phyloP scores from a whole-genome alignment of 2,888 invertebrate species.

The Ditylenchus weischeri region DNA sequence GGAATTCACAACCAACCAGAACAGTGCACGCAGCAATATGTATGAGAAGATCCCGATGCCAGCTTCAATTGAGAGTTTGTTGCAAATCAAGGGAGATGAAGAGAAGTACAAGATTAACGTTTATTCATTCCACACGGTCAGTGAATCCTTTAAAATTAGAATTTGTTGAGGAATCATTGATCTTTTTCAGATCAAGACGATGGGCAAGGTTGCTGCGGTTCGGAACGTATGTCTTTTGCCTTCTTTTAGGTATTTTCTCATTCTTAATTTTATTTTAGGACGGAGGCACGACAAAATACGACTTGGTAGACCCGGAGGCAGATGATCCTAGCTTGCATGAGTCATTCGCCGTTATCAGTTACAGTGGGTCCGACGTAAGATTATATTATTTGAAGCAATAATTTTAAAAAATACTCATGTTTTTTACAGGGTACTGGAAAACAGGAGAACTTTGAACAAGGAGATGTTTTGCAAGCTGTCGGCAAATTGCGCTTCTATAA shows the following conservation, averaged over 20 bases:
- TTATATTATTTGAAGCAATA: too few relatives aligned
- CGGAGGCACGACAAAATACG: conserved; percentile 5
- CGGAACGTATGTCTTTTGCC: background rate
- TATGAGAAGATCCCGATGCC: conserved; percentile 24
- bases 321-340: too few relatives aligned
- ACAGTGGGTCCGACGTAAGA: too few relatives aligned
- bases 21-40: conserved; percentile 3
- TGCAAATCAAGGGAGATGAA: conserved; percentile 19
- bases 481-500: conserved; percentile 28
- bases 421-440: too few relatives aligned
- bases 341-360: too few relatives aligned
- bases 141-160: background rate
- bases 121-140: conserved; percentile 25
- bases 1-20: background rate
- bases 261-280: background rate
- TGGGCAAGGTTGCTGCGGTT: conserved; percentile 21
- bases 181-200: conserved; percentile 18
- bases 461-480: conserved; percentile 7
- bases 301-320: conserved; percentile 9
- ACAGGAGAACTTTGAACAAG: conserved; percentile 6
- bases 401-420: too few relatives aligned
- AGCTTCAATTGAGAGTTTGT: conserved; percentile 13
- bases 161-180: background rate
- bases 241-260: background rate
- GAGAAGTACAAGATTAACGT: conserved; percentile 21